These are phyloP conservation scores for Catocala sponsa DNA, from an alignment of 2,888 invertebrate genomes.

Conservation along the genomic window DNA sequence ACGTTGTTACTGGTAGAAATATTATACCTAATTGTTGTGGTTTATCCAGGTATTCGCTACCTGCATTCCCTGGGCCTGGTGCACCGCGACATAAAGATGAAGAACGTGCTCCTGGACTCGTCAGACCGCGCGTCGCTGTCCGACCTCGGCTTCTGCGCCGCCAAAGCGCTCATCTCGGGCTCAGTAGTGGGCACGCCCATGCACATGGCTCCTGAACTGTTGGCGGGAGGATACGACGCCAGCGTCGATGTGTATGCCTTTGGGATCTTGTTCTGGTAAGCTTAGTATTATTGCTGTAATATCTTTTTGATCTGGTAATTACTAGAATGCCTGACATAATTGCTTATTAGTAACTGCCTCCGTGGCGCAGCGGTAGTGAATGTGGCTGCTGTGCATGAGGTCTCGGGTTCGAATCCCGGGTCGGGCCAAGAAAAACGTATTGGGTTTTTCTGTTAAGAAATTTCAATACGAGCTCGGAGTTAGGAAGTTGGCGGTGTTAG, in stretches of 20 bases:
- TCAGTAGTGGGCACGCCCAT: constrained; percentile 96
- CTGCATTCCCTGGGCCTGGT: constrained; percentile 96
- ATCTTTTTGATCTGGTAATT: too few relatives aligned
- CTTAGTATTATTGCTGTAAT: neutral
- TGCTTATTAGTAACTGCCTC: too few relatives aligned
- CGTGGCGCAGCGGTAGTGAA: too few relatives aligned
- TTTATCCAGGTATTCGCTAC: constrained; percentile 91
- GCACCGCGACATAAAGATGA: constrained; percentile 96
- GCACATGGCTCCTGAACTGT: constrained; percentile 97
- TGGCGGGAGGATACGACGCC: constrained; percentile 93
- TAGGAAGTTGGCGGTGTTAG: too few relatives aligned
- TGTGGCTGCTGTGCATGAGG: too few relatives aligned
- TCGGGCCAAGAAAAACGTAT: too few relatives aligned
- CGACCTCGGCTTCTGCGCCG: constrained; percentile 96
- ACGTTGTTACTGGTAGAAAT: too few relatives aligned
- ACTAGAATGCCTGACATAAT: too few relatives aligned
- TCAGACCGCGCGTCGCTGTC: constrained; percentile 93
- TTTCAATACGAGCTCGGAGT: too few relatives aligned
- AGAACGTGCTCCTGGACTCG: constrained; percentile 94
- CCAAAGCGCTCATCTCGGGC: constrained; percentile 96
- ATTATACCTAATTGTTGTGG: too few relatives aligned
- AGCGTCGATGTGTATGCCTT: constrained; percentile 97
- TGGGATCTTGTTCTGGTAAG: constrained; percentile 94
- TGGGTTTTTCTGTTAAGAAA: too few relatives aligned
- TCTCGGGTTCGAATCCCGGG: too few relatives aligned